These are phyloP conservation scores for Pogonocichla stellata DNA, from an alignment of 2,113 vertebrate species.

Conservation along the genomic window DNA sequence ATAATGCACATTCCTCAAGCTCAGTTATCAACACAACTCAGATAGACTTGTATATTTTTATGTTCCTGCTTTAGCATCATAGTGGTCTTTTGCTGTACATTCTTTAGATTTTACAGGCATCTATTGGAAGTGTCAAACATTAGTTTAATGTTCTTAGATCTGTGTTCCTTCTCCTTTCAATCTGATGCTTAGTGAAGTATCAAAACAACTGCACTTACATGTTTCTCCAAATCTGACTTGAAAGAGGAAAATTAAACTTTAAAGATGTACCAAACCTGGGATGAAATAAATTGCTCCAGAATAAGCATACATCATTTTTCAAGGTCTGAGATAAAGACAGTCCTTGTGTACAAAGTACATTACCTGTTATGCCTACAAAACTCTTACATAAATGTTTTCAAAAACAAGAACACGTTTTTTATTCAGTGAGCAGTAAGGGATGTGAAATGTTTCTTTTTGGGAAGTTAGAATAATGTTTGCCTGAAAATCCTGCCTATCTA, in stretches of 20 bases:
- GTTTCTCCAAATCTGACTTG: neutral
- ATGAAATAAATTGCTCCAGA: neutral
- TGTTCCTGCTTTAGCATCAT: conserved; percentile 9
- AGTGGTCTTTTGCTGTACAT: neutral
- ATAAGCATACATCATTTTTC: neutral
- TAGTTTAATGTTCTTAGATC: neutral
- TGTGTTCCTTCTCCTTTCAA: neutral
- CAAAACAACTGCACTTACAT: neutral
- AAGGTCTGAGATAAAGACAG: neutral
- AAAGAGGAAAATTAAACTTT: neutral
- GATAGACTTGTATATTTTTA: conserved; percentile 27
- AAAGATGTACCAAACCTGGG: neutral
- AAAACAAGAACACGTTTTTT: neutral
- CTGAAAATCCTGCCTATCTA: neutral
- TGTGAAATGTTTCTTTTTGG: neutral
- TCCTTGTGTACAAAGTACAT: neutral
- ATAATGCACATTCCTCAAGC: conserved; percentile 26
- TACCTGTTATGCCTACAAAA: neutral
- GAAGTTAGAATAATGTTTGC: neutral
- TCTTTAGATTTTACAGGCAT: conserved; percentile 34
- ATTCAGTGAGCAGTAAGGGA: neutral
- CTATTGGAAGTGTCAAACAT: neutral
- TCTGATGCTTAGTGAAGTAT: neutral
- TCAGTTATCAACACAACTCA: conserved; percentile 13
- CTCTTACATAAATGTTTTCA: neutral